phyloP scores from a whole-genome alignment of 2,113 vertebrate genomes.

The Phrynosoma platyrhinos region DNA sequence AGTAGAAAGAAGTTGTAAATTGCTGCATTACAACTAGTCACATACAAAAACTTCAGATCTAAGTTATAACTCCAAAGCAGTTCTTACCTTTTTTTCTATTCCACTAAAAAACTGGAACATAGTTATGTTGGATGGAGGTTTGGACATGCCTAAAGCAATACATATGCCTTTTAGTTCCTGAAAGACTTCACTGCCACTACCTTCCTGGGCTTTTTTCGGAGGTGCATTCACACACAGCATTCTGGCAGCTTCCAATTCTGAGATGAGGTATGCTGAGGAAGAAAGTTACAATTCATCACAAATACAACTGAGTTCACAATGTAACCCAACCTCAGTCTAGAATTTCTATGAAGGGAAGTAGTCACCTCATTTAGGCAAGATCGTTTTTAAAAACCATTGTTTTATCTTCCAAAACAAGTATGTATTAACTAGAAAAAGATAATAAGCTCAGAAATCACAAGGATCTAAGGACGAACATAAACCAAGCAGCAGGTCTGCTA shows the following conservation, averaged over 20 bases:
- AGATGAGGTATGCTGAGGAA: constrained; percentile 93
- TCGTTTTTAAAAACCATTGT: neutral
- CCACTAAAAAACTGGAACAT: constrained; percentile 99
- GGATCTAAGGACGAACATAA: neutral
- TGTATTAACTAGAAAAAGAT: neutral
- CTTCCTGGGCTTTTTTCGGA: constrained; percentile 88
- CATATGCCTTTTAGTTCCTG: constrained; percentile 96
- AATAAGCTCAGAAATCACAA: constrained; percentile 18
- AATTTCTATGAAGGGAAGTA: constrained; percentile 44
- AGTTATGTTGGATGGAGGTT: constrained; percentile 96
- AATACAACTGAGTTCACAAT: constrained; percentile 62
- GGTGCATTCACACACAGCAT: constrained; percentile 92
- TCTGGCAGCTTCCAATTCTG: constrained; percentile 94
- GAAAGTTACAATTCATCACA: constrained; percentile 72
- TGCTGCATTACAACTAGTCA: neutral
- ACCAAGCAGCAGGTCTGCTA: neutral
- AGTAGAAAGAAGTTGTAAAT: neutral
- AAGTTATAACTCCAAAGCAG: neutral
- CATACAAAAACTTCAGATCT: neutral
- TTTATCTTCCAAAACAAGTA: neutral
- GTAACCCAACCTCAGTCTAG: constrained; percentile 20
- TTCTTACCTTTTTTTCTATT: constrained; percentile 97
- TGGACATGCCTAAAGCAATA: constrained; percentile 97
- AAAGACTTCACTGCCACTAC: constrained; percentile 90
- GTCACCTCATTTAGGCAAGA: constrained; percentile 41